A percentile compares a stretch with the other conserved stretches of the same genome.
Conservation (phyloP, 2,888 invertebrate genomes). For the Thalpophila matura region DNA sequence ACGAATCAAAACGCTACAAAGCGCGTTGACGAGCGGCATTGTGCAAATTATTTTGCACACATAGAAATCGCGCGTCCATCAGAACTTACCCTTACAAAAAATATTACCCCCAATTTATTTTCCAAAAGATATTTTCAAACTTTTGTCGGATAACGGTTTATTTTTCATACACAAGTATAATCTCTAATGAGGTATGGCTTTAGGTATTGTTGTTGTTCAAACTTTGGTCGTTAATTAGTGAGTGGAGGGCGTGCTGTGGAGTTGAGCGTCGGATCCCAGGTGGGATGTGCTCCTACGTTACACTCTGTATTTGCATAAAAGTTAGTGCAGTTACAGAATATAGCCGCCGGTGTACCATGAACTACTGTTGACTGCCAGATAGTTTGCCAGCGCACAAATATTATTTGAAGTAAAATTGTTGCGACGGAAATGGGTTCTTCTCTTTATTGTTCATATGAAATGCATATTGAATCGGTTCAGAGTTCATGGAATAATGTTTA, state of each 20-base stretch:
- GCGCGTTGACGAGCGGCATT: background rate
- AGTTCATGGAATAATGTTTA: constrained; percentile 50
- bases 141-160: constrained; percentile 48
- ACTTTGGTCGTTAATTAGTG: constrained; percentile 84
- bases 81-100: constrained; percentile 18
- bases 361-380: constrained; percentile 58
- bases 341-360: constrained; percentile 62
- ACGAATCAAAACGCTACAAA: background rate
- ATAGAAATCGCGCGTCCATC: background rate
- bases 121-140: constrained; percentile 45
- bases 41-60: too few species aligned
- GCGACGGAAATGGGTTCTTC: constrained; percentile 56
- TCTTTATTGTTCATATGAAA: constrained; percentile 56
- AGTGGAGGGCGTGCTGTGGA: constrained; percentile 66
- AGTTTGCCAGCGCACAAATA: constrained; percentile 55
- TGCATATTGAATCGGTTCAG: constrained; percentile 51
- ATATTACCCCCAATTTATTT: constrained; percentile 39
- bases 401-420: constrained; percentile 59
- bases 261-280: constrained; percentile 75
- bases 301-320: constrained; percentile 79
- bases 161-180: constrained; percentile 63
- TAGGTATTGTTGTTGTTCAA: constrained; percentile 73
- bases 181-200: constrained; percentile 75
- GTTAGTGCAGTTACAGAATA: constrained; percentile 75
- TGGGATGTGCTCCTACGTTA: constrained; percentile 75